Conservation (phyloP, 2,888 invertebrate species). For the Aspidapion aeneum region DNA sequence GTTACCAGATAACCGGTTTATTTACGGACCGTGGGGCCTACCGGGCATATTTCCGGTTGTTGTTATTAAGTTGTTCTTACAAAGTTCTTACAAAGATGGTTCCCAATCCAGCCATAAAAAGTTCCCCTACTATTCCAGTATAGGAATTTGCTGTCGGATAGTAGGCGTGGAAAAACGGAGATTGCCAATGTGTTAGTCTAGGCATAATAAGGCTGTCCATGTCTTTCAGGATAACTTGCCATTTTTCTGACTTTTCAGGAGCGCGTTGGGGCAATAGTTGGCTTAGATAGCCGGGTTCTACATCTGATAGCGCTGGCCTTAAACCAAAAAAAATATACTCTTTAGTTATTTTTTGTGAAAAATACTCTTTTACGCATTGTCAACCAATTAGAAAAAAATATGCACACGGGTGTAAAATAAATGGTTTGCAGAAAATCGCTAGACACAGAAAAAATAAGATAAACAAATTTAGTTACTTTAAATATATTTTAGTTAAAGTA, state of each 20-base stretch:
- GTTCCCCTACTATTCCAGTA: constrained; percentile 78
- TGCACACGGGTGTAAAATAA: too few species aligned
- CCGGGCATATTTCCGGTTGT: too few species aligned
- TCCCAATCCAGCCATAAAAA: constrained; percentile 37
- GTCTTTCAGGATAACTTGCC: constrained; percentile 81
- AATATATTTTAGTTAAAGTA: too few species aligned
- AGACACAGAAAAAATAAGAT: too few species aligned
- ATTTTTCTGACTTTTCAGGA: constrained; percentile 79
- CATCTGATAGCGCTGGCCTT: constrained; percentile 79
- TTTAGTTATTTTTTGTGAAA: too few species aligned
- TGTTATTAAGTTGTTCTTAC: too few species aligned
- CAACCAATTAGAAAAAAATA: too few species aligned
- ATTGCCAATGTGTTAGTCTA: constrained; percentile 93
- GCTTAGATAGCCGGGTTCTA: constrained; percentile 86
- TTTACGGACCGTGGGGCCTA: too few species aligned
- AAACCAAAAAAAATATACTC: neutral
- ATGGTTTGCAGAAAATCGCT: too few species aligned
- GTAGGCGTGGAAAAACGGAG: constrained; percentile 91
- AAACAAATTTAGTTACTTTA: too few species aligned
- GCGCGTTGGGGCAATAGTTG: constrained; percentile 74
- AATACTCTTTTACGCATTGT: too few species aligned
- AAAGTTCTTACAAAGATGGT: constrained; percentile 30
- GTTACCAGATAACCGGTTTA: too few species aligned
- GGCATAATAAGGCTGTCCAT: constrained; percentile 86
- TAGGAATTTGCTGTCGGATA: constrained; percentile 85